Evolutionary conservation across 2,113 vertebrate genomes (phyloP).

Genomic region (Sander lucioperca): DNA sequence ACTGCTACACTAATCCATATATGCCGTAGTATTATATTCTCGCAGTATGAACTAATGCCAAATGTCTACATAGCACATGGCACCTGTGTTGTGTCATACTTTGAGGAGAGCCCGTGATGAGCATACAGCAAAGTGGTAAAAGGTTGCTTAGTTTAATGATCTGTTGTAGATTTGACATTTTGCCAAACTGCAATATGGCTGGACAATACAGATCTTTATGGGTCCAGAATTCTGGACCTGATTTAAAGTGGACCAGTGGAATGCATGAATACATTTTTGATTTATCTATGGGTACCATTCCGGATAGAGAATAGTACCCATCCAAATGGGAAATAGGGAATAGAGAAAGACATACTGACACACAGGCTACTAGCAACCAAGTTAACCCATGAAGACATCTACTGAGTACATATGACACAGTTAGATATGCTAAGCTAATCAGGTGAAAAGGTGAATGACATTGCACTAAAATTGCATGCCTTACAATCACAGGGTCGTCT

Average conservation of each 20-base stretch:
- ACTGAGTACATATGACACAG: background rate
- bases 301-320: background rate
- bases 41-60: background rate
- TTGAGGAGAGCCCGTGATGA: background rate
- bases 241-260: background rate
- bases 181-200: background rate
- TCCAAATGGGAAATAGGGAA: background rate
- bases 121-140: background rate
- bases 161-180: background rate
- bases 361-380: background rate
- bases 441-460: background rate
- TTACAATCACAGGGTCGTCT: background rate
- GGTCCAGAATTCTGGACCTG: background rate
- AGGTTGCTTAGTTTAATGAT: background rate
- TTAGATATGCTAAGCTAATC: background rate
- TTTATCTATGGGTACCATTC: background rate
- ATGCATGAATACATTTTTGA: background rate
- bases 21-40: background rate
- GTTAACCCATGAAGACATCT: constrained; percentile 8
- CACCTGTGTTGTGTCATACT: background rate
- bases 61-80: background rate
- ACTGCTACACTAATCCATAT: too few relatives aligned
- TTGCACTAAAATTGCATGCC: constrained; percentile 2
- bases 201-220: background rate
- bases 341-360: background rate